Conservation (phyloP, 2,797 vertebrate species). For the Pseudochromis fuscus region DNA sequence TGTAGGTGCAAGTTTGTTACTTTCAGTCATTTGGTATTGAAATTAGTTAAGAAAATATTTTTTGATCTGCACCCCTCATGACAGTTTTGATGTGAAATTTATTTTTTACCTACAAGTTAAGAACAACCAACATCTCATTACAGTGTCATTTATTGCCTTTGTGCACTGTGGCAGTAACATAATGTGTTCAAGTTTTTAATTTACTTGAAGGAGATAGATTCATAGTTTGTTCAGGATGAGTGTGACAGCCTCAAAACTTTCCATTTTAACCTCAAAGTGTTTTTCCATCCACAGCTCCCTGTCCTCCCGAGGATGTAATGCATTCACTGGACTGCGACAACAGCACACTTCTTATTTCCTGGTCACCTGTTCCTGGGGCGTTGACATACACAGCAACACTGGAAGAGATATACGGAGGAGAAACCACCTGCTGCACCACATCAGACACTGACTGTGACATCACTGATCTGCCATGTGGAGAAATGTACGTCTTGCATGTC, state of each 20-base stretch:
- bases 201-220: too few relatives aligned
- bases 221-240: background rate
- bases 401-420: slow-evolving; percentile 57
- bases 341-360: slow-evolving; percentile 66
- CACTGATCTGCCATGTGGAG: slow-evolving; percentile 80
- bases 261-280: background rate
- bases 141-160: background rate
- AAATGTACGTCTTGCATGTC: slow-evolving; percentile 78
- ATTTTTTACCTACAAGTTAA: too few relatives aligned
- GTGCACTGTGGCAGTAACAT: too few relatives aligned
- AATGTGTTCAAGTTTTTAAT: too few relatives aligned
- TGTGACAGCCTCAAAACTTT: background rate
- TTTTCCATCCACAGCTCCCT: slow-evolving; percentile 76
- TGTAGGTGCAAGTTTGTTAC: too few relatives aligned
- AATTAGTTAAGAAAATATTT: too few relatives aligned
- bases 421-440: slow-evolving; percentile 75
- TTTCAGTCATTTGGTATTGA: too few relatives aligned
- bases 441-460: slow-evolving; percentile 72
- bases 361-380: slow-evolving; percentile 75
- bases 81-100: background rate
- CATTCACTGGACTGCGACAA: slow-evolving; percentile 61
- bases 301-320: slow-evolving; percentile 73
- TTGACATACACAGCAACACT: slow-evolving; percentile 80
- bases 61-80: too few relatives aligned
- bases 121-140: background rate